phyloP scores from a whole-genome alignment of 2,113 vertebrate genomes.

The Alouatta palliata region DNA sequence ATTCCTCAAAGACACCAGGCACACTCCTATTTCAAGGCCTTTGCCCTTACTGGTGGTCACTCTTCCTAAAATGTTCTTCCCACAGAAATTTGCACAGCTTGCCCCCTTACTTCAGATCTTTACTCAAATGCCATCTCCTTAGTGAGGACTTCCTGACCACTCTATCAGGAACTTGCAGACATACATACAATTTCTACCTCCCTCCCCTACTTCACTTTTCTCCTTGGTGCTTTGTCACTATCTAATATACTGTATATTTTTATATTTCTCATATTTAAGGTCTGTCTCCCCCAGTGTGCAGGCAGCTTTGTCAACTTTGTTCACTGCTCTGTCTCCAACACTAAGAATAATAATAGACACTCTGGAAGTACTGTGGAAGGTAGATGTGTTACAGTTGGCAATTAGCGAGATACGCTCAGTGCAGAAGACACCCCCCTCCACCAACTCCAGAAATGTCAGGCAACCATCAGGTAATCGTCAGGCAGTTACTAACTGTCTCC shows the following conservation, averaged over 20 bases:
- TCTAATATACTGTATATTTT: background rate
- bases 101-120: background rate
- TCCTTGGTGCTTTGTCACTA: background rate
- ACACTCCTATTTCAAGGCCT: background rate
- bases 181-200: background rate
- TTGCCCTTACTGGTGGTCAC: background rate
- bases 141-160: background rate
- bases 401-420: too few species aligned
- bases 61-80: background rate
- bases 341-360: background rate
- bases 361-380: background rate
- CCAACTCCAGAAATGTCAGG: too few species aligned
- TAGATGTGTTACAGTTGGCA: background rate
- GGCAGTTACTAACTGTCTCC: too few species aligned
- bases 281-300: background rate
- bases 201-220: background rate
- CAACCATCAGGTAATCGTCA: too few species aligned
- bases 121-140: background rate
- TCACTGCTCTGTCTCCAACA: background rate
- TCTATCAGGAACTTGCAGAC: background rate
- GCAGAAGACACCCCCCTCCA: rapidly evolving
- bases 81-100: background rate
- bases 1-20: background rate
- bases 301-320: background rate
- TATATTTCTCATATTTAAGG: background rate